Base-by-base conservation (phyloP, 64 coral and sea anemone genomes). In the Stylophora pistillata region DNA sequence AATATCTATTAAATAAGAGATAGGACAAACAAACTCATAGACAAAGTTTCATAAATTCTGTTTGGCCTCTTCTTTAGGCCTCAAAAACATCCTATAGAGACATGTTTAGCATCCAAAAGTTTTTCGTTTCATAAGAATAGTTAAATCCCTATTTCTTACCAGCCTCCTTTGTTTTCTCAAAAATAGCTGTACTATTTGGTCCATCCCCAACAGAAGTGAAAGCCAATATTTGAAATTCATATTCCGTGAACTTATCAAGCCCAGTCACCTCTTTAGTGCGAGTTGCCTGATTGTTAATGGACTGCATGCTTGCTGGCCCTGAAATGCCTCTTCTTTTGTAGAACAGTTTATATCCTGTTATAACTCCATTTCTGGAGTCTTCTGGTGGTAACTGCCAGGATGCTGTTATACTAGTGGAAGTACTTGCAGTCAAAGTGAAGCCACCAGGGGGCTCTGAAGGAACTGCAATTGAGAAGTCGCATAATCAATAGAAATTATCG, bases 171-270 rank as follows among this genome's bases (percentile, higher is more conserved):
- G 77, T 79, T 5, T 56, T 79, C 9, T 0, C 0, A 30, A 27
- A 16, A 54, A 13, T n/a, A n/a, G n/a, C n/a, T n/a, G n/a, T n/a
- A n/a, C 77, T 79, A 9, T 23, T 1, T n/a, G 77, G 77, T 79
- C 77, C 77, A 60, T 79, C 32, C 10, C 77, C 77, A 1, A 29
- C 0, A 11, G 56, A 5, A 16, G 55, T 17, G 18, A 79, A 79
- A 13, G 77, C 55, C 56, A 79, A 60, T 12, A 58, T 54, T 30
- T 58, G 77, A 79, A 79, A 79, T 60, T 79, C 77, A 79, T 79
- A 79, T 56, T 79, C 56, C 9, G 77, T 79, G 55, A 5, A 59
- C 59, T 31, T 79, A 0, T 12, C 77, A 4, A 79, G 55, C 3
- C 55, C 77, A 30, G 54, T 79, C 0, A 79, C 28, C 14, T 30